Evolutionary conservation across 2,888 invertebrate species (phyloP).

Genomic region (Phengaris arion): DNA sequence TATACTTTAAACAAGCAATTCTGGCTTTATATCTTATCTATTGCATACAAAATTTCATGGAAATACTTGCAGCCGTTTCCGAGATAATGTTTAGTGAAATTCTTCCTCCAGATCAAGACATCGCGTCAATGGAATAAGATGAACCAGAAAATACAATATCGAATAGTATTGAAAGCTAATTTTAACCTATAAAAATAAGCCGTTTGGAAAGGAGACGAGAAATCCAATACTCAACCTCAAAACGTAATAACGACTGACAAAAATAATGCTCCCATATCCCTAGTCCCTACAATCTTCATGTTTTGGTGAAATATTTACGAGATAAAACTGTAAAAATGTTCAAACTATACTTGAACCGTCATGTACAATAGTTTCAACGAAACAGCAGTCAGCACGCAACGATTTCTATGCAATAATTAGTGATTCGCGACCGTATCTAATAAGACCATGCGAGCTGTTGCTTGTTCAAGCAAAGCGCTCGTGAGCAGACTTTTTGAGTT

Average conservation of each 20-base stretch:
- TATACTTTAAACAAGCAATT: neutral
- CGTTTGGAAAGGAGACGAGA: neutral
- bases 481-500: neutral
- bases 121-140: no score
- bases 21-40: no score
- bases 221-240: neutral
- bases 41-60: no score
- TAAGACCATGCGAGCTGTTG: neutral
- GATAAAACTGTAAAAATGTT: slow-evolving; percentile 2
- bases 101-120: no score
- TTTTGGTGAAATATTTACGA: neutral
- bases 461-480: neutral
- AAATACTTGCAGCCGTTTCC: no score
- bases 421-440: slow-evolving; percentile 1
- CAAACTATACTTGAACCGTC: neutral
- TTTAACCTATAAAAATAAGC: neutral
- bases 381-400: neutral
- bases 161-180: neutral
- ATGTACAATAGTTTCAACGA: neutral
- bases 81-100: no score
- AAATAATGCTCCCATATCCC: neutral
- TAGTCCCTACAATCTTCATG: neutral
- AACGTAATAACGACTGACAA: neutral
- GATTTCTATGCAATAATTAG: slow-evolving; percentile 15
- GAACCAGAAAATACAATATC: no score